Base-by-base conservation (phyloP, 2,888 invertebrate species). In the Acanthosepion pharaonis region DNA sequence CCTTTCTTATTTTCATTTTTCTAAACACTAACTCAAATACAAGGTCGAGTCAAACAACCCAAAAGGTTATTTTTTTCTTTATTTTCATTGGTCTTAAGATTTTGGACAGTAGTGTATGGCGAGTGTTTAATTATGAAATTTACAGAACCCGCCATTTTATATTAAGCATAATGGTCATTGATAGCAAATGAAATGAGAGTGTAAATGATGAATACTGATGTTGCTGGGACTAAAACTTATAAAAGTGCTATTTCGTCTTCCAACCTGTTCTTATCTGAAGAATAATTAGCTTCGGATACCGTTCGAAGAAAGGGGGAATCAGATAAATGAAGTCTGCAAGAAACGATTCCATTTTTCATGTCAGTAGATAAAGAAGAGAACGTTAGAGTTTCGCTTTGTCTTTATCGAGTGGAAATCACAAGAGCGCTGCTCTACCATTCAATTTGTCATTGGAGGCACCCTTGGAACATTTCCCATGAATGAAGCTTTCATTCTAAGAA, bases 261-360 rank as follows among this genome's bases (percentile, higher is more conserved):
- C n/a, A 33, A 78, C 78, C 78, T 78, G n/a, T 78, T 78, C 78
- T 78, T 78, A 78, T 78, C 78, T 78, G 78, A 78, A 11, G n/a
- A 78, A 78, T 78, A 78, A 78, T 78, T 78, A 78, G 78, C 1
- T 78, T 33, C n/a, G n/a, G n/a, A n/a, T 78, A 33, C 33, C 33
- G 78, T 25, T 25, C n/a, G 15, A 6, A 20, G 55, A 15, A 78
- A 9, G 5, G 28, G 9, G 78, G 5, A 15, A 11, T 9, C n/a
- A 33, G n/a, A 78, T 78, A 78, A 78, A 78, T 78, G 78, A 78
- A 78, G 78, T 78, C 78, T 78, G 5, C 78, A n/a, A n/a, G n/a
- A n/a, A n/a, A 33, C n/a, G 78, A 78, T n/a, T 78, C 78, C n/a
- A 78, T 78, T 78, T 78, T 78, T 78, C 78, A 78, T 33, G 78